Evolutionary conservation across 2,888 invertebrate genomes (phyloP).

Genomic region (Tigriopus californicus): DNA sequence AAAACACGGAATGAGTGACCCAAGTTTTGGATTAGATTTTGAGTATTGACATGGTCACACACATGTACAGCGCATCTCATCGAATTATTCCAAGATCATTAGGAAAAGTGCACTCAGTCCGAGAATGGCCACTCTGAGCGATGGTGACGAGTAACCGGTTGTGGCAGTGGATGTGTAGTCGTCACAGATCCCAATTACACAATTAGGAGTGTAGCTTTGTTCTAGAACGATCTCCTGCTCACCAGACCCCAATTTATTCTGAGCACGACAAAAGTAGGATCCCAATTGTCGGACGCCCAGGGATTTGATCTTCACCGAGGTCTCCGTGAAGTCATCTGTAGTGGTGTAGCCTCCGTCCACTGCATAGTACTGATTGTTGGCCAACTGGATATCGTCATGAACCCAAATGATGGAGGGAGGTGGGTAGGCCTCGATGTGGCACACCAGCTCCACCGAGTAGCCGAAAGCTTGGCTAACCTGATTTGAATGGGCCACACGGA

Average conservation of each 20-base stretch:
- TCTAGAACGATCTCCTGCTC: conserved; percentile 46
- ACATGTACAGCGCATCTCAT: no score
- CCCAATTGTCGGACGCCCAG: conserved; percentile 64
- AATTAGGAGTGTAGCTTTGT: conserved; percentile 2
- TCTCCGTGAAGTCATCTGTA: conserved; percentile 77
- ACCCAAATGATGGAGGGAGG: conserved; percentile 81
- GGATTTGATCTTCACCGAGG: conserved; percentile 66
- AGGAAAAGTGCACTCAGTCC: no score
- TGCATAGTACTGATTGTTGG: conserved; percentile 69
- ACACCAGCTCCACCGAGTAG: conserved; percentile 83
- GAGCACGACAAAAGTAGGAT: conserved; percentile 59
- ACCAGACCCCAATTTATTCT: conserved; percentile 62
- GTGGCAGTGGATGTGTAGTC: background rate
- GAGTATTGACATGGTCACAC: no score
- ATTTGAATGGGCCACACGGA: conserved; percentile 24
- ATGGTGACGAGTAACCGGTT: background rate
- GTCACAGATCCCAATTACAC: conserved; percentile 10
- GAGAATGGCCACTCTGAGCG: no score
- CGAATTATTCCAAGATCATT: no score
- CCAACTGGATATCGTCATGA: conserved; percentile 54
- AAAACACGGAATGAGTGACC: no score
- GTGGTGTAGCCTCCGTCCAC: conserved; percentile 51
- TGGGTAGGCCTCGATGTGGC: conserved; percentile 84
- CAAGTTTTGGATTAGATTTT: no score
- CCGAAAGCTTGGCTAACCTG: conserved; percentile 49